These are phyloP conservation scores for Ceratina australensis DNA, from an alignment of 1,140 invertebrate species.

Conservation along the genomic window DNA sequence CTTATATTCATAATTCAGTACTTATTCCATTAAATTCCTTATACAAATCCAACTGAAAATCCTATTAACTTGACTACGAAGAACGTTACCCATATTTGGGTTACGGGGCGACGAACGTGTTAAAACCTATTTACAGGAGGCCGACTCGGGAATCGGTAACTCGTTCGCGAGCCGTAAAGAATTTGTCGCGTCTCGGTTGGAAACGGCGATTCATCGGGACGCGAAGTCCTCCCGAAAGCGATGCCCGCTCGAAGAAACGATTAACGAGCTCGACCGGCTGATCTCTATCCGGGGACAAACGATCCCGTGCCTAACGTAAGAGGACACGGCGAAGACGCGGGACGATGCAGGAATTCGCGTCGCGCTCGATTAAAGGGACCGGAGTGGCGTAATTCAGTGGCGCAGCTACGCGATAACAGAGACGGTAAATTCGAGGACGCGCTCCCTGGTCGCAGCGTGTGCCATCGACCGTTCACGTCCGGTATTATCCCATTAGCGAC, in stretches of 20 bases:
- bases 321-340: not conserved
- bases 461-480: slow-evolving; percentile 42
- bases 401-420: slow-evolving; percentile 35
- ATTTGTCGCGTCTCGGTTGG: not conserved
- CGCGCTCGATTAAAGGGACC: slow-evolving; percentile 33
- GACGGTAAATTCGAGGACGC: slow-evolving; percentile 38
- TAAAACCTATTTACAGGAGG: slow-evolving; percentile 63
- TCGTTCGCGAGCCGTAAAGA: not conserved
- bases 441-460: slow-evolving; percentile 15
- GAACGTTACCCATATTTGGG: no score
- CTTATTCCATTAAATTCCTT: no score
- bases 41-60: no score
- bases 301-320: not conserved
- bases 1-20: no score
- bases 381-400: slow-evolving; percentile 33
- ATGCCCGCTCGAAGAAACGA: not conserved
- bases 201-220: not conserved
- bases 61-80: no score
- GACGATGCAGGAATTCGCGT: not conserved
- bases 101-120: no score
- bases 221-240: not conserved
- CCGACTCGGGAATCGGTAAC: no score
- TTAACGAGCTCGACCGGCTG: slow-evolving; percentile 4
- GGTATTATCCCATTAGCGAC: slow-evolving; percentile 13
- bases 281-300: slow-evolving; percentile 14